phyloP scores from a whole-genome alignment of 2,113 vertebrate species.

The Syngnathus typhle region DNA sequence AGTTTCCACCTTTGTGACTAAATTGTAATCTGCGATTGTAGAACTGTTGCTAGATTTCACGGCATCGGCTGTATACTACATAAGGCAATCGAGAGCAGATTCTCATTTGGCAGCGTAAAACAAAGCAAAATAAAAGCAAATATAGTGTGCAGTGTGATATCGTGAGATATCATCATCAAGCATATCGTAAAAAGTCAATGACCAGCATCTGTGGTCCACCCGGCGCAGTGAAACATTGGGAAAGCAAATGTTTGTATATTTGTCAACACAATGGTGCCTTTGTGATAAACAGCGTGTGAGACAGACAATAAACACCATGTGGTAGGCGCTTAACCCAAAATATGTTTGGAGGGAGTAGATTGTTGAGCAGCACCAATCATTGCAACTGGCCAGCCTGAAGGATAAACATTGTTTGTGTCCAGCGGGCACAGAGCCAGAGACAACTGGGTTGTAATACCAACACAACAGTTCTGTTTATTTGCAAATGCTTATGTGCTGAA shows the following conservation, averaged over 20 bases:
- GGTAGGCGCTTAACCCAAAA: conserved; percentile 22
- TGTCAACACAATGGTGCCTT: background rate
- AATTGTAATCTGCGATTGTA: too few relatives aligned
- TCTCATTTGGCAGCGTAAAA: too few relatives aligned
- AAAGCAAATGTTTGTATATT: background rate
- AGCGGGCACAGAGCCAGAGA: conserved; percentile 20
- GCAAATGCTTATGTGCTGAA: conserved; percentile 19
- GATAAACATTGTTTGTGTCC: conserved; percentile 33
- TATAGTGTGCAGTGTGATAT: too few relatives aligned
- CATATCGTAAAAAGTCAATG: too few relatives aligned
- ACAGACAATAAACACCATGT: conserved; percentile 22
- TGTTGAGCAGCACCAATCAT: conserved; percentile 11
- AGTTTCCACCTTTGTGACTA: too few relatives aligned
- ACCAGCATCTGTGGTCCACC: too few relatives aligned
- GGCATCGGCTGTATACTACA: too few relatives aligned
- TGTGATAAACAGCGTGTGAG: background rate
- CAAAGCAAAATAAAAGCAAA: too few relatives aligned
- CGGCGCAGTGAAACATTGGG: background rate
- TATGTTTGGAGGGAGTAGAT: conserved; percentile 14
- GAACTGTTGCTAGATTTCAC: too few relatives aligned
- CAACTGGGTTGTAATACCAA: conserved; percentile 25
- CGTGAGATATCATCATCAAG: too few relatives aligned
- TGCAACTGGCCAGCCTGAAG: conserved; percentile 37
- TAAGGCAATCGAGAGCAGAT: too few relatives aligned
- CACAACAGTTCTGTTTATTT: conserved; percentile 13